phyloP scores from a whole-genome alignment of 2,797 vertebrate species.

The Lithobates pipiens region DNA sequence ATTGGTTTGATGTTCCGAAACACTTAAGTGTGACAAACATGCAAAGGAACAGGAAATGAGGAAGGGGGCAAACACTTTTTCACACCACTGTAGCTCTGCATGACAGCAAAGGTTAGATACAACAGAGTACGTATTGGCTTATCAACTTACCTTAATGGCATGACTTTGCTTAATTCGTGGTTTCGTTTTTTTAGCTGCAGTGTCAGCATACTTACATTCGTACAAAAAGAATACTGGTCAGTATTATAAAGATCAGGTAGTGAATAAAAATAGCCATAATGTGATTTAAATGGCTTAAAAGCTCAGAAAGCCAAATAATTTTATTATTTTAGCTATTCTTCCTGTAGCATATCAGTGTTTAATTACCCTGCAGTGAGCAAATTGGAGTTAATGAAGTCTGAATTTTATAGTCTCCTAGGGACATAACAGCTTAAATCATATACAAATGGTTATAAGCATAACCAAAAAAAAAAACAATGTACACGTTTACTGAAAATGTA shows the following conservation, averaged over 20 bases:
- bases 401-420: slow-evolving; percentile 45
- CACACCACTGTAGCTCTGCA: no score
- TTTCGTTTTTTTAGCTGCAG: no score
- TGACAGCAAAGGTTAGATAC: no score
- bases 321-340: slow-evolving; percentile 19
- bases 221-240: not conserved
- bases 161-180: no score
- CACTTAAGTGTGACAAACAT: no score
- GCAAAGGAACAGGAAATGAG: no score
- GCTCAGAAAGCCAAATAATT: slow-evolving; percentile 8
- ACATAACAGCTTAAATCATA: slow-evolving; percentile 38
- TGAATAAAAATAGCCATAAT: not conserved
- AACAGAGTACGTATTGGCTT: no score
- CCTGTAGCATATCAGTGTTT: slow-evolving; percentile 31
- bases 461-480: not conserved
- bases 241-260: not conserved
- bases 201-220: not conserved
- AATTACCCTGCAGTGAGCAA: slow-evolving; percentile 48
- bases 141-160: no score
- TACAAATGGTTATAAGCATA: slow-evolving; percentile 39
- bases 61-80: no score
- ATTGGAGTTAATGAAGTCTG: slow-evolving; percentile 51
- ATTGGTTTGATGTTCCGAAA: no score
- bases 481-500: slow-evolving; percentile 25
- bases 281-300: slow-evolving; percentile 3